phyloP scores from a whole-genome alignment of 2,113 vertebrate species.

The Hirundichthys speculiger region DNA sequence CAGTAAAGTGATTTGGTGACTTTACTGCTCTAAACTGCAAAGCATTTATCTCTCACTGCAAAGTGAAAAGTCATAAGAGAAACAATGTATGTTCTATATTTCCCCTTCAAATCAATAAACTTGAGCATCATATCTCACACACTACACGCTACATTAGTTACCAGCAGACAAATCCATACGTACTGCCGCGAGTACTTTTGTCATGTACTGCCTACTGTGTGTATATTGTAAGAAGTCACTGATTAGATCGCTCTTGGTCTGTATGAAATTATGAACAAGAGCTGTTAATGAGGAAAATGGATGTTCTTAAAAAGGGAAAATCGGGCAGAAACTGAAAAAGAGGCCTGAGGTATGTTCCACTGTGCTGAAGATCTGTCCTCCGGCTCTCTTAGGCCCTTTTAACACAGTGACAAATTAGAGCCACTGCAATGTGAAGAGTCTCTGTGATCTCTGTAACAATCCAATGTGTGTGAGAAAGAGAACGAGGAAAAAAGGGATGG shows the following conservation, averaged over 20 bases:
- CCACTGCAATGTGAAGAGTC: slow-evolving; percentile 41
- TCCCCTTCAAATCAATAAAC: no score
- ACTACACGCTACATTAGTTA: no score
- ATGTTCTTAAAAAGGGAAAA: slow-evolving; percentile 13
- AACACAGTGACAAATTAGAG: slow-evolving; percentile 65
- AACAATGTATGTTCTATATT: no score
- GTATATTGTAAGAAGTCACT: no score
- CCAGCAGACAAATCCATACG: no score
- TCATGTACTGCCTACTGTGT: no score
- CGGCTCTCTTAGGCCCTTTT: slow-evolving; percentile 56
- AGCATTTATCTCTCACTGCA: no score
- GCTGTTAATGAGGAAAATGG: slow-evolving; percentile 18
- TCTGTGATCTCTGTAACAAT: slow-evolving; percentile 58
- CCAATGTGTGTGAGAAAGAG: slow-evolving; percentile 25
- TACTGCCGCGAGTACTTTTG: no score
- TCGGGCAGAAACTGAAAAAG: slow-evolving; percentile 7
- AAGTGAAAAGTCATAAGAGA: no score
- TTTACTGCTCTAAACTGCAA: no score
- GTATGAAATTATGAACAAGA: slow-evolving; percentile 20
- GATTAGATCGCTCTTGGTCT: background rate
- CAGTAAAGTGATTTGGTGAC: no score
- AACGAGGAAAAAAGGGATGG: slow-evolving; percentile 44
- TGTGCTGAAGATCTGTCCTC: slow-evolving; percentile 47
- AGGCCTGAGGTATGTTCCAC: slow-evolving; percentile 34
- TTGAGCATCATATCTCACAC: no score